These are phyloP conservation scores for Macrosiphum euphorbiae DNA, from an alignment of 2,888 invertebrate genomes.

Conservation along the genomic window DNA sequence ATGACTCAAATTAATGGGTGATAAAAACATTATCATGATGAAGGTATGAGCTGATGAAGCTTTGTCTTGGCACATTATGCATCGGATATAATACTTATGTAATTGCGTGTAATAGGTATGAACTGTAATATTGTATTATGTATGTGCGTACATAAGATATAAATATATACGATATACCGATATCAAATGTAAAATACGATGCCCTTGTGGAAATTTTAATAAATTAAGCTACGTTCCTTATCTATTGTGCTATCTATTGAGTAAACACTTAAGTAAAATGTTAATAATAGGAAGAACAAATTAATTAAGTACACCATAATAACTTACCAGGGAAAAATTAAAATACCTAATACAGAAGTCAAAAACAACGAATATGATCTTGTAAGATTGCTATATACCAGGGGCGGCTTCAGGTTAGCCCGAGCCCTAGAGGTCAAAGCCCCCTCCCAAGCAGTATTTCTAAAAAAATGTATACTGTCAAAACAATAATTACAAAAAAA, in stretches of 20 bases:
- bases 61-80: neutral
- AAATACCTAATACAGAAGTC: neutral
- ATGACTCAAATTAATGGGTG: conserved; percentile 24
- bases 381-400: neutral
- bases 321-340: neutral
- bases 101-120: neutral
- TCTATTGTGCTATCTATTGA: neutral
- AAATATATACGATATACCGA: neutral
- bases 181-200: neutral
- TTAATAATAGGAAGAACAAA: neutral
- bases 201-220: conserved; percentile 1
- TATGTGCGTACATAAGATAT: neutral
- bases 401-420: too few relatives aligned
- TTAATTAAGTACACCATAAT: neutral
- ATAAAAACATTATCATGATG: neutral
- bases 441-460: too few relatives aligned
- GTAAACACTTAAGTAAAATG: neutral
- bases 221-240: neutral
- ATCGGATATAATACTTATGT: neutral
- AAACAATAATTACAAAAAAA: too few relatives aligned
- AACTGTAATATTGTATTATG: neutral
- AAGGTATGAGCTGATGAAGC: neutral
- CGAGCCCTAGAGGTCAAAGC: too few relatives aligned
- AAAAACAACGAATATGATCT: neutral
- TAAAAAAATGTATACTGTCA: too few relatives aligned